phyloP scores from a whole-genome alignment of 2,797 vertebrate genomes.

The Cuculus canorus region DNA sequence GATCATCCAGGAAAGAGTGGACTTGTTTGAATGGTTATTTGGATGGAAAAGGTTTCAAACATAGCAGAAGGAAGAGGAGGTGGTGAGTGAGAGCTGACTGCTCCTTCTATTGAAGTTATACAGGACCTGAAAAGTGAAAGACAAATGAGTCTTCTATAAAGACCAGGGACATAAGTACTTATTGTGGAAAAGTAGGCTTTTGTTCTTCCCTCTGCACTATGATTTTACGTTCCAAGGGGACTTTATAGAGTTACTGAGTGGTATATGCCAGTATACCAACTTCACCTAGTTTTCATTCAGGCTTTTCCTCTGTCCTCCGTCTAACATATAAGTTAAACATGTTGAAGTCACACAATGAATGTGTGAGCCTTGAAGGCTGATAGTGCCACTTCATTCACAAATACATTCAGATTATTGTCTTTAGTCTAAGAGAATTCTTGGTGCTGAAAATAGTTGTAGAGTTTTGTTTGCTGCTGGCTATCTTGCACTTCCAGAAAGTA shows the following conservation, averaged over 20 bases:
- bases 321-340: background rate
- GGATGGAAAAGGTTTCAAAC: background rate
- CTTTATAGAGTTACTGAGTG: background rate
- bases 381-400: background rate
- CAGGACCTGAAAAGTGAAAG: background rate
- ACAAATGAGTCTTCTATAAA: background rate
- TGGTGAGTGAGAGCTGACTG: background rate
- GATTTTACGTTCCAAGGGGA: background rate
- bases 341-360: background rate
- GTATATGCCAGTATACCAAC: background rate
- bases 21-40: background rate
- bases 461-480: background rate
- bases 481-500: background rate
- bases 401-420: background rate
- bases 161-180: background rate
- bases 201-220: background rate
- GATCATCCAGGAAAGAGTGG: background rate
- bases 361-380: background rate
- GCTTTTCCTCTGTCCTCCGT: accelerated
- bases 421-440: background rate
- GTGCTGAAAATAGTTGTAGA: background rate
- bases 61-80: background rate
- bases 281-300: background rate
- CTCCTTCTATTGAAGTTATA: background rate
- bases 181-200: background rate